Conservation (phyloP, 2,888 invertebrate genomes). For the Caenorhabditis panamensis region DNA sequence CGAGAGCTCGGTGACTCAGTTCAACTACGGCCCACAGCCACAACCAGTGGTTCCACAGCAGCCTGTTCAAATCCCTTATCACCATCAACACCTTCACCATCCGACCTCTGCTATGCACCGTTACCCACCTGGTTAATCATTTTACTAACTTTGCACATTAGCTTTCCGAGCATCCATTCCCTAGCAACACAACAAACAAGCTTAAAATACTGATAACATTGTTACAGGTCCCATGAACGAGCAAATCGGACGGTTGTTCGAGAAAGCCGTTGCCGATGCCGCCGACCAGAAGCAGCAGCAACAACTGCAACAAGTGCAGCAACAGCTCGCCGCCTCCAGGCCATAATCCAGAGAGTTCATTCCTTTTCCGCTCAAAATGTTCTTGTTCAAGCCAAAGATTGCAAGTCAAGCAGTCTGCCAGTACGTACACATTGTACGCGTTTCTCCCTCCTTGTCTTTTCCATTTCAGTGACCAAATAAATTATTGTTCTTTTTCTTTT, state of each 20-base stretch:
- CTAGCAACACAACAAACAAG: conserved; percentile 1
- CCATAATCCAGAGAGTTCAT: conserved; percentile 28
- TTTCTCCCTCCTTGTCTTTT: conserved; percentile 15
- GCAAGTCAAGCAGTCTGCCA: conserved; percentile 60
- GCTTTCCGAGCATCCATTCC: conserved; percentile 7
- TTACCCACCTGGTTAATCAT: conserved; percentile 39
- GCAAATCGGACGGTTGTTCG: conserved; percentile 72
- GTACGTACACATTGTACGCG: conserved; percentile 63
- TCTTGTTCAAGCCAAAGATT: conserved; percentile 38
- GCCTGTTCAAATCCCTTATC: conserved; percentile 57
- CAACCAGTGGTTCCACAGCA: conserved; percentile 33
- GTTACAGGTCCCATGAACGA: conserved; percentile 73
- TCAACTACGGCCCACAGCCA: conserved; percentile 59
- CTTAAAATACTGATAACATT: background rate
- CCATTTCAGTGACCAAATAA: conserved; percentile 35
- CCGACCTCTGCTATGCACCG: conserved; percentile 28
- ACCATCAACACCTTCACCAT: conserved; percentile 50
- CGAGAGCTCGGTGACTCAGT: conserved; percentile 66
- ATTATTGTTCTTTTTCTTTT: background rate
- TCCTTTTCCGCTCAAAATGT: conserved; percentile 26
- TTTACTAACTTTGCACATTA: conserved; percentile 31
- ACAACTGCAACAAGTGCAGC: conserved; percentile 44
- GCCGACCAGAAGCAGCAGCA: conserved; percentile 61
- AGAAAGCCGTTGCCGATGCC: conserved; percentile 69
- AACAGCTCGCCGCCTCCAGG: conserved; percentile 31